These are phyloP conservation scores for Campoletis raptor DNA, from an alignment of 2,888 invertebrate genomes.

Conservation along the genomic window DNA sequence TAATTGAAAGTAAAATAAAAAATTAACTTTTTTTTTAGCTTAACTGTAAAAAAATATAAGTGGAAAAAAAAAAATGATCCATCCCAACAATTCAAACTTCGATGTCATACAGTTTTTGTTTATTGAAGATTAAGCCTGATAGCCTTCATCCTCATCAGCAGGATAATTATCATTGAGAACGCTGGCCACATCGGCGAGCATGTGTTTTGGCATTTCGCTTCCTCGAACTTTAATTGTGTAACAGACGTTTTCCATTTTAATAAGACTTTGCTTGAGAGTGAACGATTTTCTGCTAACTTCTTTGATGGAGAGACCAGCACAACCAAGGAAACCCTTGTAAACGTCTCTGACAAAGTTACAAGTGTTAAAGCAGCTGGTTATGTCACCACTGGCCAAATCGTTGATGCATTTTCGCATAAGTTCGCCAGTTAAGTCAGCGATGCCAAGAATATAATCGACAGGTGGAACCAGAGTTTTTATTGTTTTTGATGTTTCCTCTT, in stretches of 20 bases:
- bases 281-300: constrained; percentile 90
- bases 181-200: constrained; percentile 87
- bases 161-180: constrained; percentile 79
- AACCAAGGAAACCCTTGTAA: constrained; percentile 88
- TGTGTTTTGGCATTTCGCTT: constrained; percentile 91
- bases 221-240: constrained; percentile 93
- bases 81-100: background rate
- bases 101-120: background rate
- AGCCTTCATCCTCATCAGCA: constrained; percentile 86
- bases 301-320: constrained; percentile 85
- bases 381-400: constrained; percentile 91
- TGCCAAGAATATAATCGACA: constrained; percentile 90
- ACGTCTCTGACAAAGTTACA: constrained; percentile 90
- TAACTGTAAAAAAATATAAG: background rate
- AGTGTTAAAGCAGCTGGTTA: constrained; percentile 89
- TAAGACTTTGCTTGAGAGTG: constrained; percentile 90
- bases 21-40: background rate
- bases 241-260: constrained; percentile 94
- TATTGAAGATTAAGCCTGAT: constrained; percentile 76
- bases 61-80: background rate
- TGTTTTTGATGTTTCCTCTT: constrained; percentile 59
- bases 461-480: constrained; percentile 83
- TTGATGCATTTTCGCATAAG: constrained; percentile 96
- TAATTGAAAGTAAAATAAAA: background rate
- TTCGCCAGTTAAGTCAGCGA: constrained; percentile 96